Evolutionary conservation across 2,113 vertebrate genomes (phyloP).

Genomic region (Rousettus leschenaultii): DNA sequence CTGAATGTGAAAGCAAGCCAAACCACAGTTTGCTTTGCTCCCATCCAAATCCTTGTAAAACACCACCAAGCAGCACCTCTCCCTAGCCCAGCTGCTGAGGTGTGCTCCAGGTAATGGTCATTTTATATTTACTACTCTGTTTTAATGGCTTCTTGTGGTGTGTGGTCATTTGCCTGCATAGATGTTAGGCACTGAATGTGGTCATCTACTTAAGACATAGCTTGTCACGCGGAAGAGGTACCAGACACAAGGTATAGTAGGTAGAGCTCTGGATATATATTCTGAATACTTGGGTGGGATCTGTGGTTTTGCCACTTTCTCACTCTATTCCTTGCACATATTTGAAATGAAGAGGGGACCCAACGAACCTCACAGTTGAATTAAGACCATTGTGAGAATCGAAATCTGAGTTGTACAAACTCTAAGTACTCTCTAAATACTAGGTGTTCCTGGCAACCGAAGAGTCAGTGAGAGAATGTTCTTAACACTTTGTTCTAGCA

Average conservation of each 20-base stretch:
- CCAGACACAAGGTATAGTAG: not conserved
- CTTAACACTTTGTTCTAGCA: not conserved
- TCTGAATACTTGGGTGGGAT: too few relatives aligned
- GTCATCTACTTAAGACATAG: not conserved
- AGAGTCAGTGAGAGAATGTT: not conserved
- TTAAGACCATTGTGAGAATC: not conserved
- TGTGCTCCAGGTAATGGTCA: accelerated
- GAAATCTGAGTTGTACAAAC: not conserved
- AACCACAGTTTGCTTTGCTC: not conserved
- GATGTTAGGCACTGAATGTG: not conserved
- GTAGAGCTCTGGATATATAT: accelerated
- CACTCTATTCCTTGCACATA: not conserved
- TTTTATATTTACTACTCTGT: not conserved
- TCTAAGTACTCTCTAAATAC: not conserved
- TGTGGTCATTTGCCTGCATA: not conserved
- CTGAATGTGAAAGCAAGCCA: not conserved
- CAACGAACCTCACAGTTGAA: not conserved
- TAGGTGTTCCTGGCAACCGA: not conserved
- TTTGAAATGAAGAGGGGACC: not conserved
- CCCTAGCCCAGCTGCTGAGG: not conserved
- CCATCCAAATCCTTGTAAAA: not conserved
- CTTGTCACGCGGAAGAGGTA: accelerated
- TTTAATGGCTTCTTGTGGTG: not conserved
- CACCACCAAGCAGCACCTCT: not conserved
- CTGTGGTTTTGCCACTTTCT: not conserved